Conservation (phyloP, 1,140 invertebrate species). For the Asobara japonica region DNA sequence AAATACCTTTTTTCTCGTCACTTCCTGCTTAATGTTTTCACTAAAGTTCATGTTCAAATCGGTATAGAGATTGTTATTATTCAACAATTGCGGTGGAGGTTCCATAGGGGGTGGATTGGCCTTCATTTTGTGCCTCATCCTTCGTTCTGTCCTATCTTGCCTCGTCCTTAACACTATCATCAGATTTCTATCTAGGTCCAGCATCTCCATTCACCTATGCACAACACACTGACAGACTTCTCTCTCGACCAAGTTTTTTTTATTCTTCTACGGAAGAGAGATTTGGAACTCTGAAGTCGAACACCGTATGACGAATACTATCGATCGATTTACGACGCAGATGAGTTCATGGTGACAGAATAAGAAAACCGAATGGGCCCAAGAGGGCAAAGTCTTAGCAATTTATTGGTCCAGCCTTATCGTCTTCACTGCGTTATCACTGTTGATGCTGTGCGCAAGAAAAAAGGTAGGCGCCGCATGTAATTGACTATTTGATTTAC, state of each 20-base stretch:
- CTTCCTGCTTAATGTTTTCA: conserved; percentile 39
- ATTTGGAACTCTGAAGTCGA: neutral
- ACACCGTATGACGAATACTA: neutral
- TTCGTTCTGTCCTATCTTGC: conserved; percentile 51
- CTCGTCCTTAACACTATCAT: conserved; percentile 51
- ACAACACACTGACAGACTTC: too few relatives aligned
- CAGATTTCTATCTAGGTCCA: conserved; percentile 46
- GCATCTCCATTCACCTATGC: conserved; percentile 39
- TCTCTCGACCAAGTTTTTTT: conserved; percentile 26
- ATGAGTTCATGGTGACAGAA: conserved; percentile 11
- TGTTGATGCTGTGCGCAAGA: neutral
- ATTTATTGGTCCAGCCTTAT: conserved; percentile 24
- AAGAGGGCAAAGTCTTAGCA: conserved; percentile 20
- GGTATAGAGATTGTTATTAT: conserved; percentile 50
- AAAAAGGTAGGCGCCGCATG: conserved; percentile 8
- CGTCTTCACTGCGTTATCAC: conserved; percentile 2
- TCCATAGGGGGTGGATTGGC: conserved; percentile 51
- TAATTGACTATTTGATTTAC: neutral
- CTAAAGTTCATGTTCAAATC: conserved; percentile 51
- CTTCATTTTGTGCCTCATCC: conserved; percentile 50
- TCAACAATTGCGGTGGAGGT: conserved; percentile 46
- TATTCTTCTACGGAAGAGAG: neutral
- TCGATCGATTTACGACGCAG: neutral
- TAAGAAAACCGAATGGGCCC: neutral
- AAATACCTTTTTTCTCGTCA: conserved; percentile 37